Evolutionary conservation across 2,113 vertebrate genomes (phyloP).

Genomic region (Bungarus multicinctus): DNA sequence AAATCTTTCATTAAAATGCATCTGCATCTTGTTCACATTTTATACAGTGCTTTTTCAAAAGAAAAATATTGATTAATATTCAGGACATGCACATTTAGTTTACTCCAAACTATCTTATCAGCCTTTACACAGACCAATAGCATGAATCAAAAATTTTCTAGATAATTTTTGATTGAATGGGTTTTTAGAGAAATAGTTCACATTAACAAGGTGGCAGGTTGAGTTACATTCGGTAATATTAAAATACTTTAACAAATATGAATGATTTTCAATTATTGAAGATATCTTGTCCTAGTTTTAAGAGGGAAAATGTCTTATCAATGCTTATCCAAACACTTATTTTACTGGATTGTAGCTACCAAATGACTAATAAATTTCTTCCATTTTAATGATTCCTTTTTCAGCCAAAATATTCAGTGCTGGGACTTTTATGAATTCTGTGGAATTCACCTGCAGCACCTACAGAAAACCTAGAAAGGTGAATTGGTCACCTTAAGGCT

Average conservation of each 20-base stretch:
- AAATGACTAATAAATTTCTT: background rate
- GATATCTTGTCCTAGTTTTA: background rate
- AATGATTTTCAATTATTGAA: background rate
- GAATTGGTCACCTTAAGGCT: background rate
- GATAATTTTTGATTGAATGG: background rate
- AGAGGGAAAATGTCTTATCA: background rate
- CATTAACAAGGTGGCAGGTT: conserved; percentile 27
- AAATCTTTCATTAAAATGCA: conserved; percentile 29
- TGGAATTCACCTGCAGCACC: too few species aligned
- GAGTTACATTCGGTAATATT: background rate
- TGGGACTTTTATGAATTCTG: too few species aligned
- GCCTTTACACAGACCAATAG: background rate
- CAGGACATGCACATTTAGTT: background rate
- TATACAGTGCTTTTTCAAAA: conserved; percentile 29
- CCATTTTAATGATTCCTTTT: background rate
- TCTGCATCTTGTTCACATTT: conserved; percentile 3
- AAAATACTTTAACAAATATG: conserved; percentile 8
- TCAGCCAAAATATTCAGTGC: background rate
- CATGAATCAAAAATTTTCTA: conserved; percentile 26
- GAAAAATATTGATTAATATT: conserved; percentile 35
- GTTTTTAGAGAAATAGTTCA: conserved; percentile 46
- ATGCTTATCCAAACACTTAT: background rate
- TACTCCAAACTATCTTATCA: conserved; percentile 10
- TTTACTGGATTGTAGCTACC: background rate
- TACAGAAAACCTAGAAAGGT: background rate